A percentile compares a stretch with the other conserved stretches of the same genome.
Evolutionary conservation across 2,113 vertebrate genomes (phyloP).

Genomic region (Phaethon lepturus): DNA sequence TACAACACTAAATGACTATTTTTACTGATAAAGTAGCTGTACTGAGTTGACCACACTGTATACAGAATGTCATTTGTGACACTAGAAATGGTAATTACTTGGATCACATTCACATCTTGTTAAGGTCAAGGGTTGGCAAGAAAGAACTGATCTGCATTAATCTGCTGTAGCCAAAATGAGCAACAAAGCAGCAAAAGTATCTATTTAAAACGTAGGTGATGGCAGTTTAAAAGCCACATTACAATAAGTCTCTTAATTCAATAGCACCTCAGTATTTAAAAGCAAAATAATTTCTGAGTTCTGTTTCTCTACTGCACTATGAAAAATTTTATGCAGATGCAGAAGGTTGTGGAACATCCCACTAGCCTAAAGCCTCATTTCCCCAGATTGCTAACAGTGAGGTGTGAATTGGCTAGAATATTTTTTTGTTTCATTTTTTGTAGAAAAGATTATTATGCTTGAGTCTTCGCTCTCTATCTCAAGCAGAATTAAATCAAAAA

Average conservation of each 20-base stretch:
- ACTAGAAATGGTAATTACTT: conserved; percentile 41
- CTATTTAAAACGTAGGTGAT: not conserved
- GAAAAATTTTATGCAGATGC: not conserved
- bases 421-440: not conserved
- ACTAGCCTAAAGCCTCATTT: not conserved
- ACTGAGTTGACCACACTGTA: not conserved
- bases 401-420: not conserved
- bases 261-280: not conserved
- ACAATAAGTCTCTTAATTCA: not conserved
- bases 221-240: not conserved
- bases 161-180: not conserved
- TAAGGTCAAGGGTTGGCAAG: not conserved
- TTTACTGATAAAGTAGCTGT: conserved; percentile 23
- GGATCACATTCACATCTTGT: not conserved
- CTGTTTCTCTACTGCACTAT: not conserved
- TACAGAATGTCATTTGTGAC: conserved; percentile 9
- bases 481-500: not conserved
- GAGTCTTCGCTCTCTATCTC: not conserved
- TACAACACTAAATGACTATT: not conserved
- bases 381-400: not conserved
- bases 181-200: not conserved
- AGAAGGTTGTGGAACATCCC: not conserved
- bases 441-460: fast-evolving
- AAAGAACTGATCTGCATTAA: not conserved
- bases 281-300: not conserved